Evolutionary conservation across 2,888 invertebrate genomes (phyloP).

Genomic region (Empis stercorea): DNA sequence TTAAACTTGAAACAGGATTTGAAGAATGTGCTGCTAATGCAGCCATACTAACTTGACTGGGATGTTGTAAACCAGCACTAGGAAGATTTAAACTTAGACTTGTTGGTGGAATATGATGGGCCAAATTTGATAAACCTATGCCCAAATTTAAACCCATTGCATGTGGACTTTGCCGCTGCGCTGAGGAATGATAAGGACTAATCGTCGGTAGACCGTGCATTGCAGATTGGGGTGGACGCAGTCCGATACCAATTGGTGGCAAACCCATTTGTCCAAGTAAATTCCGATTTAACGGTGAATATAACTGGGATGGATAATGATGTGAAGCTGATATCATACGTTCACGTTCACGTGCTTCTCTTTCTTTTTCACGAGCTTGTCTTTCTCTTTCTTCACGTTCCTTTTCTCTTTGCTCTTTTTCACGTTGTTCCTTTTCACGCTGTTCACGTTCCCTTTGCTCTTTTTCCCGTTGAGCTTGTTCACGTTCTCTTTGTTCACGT

Average conservation of each 20-base stretch:
- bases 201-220: conserved; percentile 29
- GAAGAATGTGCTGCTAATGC: conserved; percentile 15
- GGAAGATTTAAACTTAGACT: conserved; percentile 27
- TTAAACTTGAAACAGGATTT: conserved; percentile 15
- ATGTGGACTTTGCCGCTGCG: conserved; percentile 33
- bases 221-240: conserved; percentile 28
- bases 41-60: conserved; percentile 28
- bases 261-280: conserved; percentile 29
- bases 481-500: conserved; percentile 30
- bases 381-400: conserved; percentile 33
- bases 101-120: conserved; percentile 29
- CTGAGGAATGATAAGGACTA: conserved; percentile 33
- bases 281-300: conserved; percentile 29
- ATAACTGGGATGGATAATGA: conserved; percentile 33
- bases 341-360: conserved; percentile 34
- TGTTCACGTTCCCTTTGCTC: conserved; percentile 25
- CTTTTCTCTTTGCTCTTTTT: conserved; percentile 34
- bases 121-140: conserved; percentile 24
- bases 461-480: conserved; percentile 16
- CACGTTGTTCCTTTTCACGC: conserved; percentile 31
- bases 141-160: conserved; percentile 31
- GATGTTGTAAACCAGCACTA: conserved; percentile 25
- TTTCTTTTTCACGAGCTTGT: conserved; percentile 37
- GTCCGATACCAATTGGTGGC: conserved; percentile 28
- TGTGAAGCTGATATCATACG: conserved; percentile 32